phyloP scores from a whole-genome alignment of 37 sponge, comb jelly and placozoan genomes.

The Dysidea cf. avara region DNA sequence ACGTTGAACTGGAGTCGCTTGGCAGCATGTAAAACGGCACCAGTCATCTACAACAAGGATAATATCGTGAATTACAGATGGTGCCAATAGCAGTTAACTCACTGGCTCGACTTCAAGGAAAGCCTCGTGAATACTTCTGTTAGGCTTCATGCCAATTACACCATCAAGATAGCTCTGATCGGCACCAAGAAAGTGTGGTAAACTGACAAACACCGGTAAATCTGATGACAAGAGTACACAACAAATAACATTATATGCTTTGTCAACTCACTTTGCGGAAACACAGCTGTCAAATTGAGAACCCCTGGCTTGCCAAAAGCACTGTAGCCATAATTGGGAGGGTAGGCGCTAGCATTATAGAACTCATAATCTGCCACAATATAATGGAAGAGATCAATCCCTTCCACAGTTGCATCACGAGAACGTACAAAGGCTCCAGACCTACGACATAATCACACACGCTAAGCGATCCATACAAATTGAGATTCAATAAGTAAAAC shows the following conservation, averaged over 20 bases:
- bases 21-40: constrained; percentile 63
- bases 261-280: constrained; percentile 47
- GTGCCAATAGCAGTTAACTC: constrained; percentile 12
- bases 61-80: background rate
- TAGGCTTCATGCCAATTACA: constrained; percentile 63
- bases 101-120: constrained; percentile 79
- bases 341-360: constrained; percentile 55
- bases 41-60: constrained; percentile 27
- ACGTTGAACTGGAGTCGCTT: constrained; percentile 82
- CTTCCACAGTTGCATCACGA: constrained; percentile 40
- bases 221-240: constrained; percentile 2
- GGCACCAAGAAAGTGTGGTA: constrained; percentile 89
- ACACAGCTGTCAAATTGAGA: constrained; percentile 77
- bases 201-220: constrained; percentile 83
- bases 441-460: constrained; percentile 14
- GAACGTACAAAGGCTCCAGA: constrained; percentile 73
- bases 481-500: background rate
- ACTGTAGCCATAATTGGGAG: constrained; percentile 59
- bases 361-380: constrained; percentile 62
- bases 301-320: constrained; percentile 68
- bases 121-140: constrained; percentile 55
- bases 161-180: constrained; percentile 56
- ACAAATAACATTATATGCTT: background rate
- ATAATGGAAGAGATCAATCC: constrained; percentile 49
- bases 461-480: too few species aligned